Evolutionary conservation across 2,113 vertebrate species (phyloP).

Genomic region (Vimba vimba): DNA sequence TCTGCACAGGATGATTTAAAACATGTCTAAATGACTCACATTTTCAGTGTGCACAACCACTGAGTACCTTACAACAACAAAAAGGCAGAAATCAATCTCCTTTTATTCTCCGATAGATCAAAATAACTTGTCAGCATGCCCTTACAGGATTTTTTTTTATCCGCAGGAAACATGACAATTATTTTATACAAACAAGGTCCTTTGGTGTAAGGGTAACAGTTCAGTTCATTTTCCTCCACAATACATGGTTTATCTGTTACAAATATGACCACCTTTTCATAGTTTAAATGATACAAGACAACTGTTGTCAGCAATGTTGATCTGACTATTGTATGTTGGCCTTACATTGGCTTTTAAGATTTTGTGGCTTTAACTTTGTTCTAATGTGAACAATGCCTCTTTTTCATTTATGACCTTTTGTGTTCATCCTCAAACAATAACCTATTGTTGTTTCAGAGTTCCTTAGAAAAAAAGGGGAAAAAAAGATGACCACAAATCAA

Average conservation of each 20-base stretch:
- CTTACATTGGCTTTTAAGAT: background rate
- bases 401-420: background rate
- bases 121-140: background rate
- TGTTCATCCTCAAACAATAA: background rate
- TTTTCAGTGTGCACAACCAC: background rate
- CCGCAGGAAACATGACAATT: background rate
- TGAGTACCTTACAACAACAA: background rate
- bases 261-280: background rate
- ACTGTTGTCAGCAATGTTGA: background rate
- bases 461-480: background rate
- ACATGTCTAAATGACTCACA: background rate
- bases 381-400: background rate
- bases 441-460: background rate
- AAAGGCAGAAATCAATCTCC: background rate
- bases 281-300: background rate
- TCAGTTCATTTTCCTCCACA: background rate
- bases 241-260: background rate
- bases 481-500: background rate
- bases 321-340: background rate
- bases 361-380: background rate
- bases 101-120: background rate
- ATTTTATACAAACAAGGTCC: background rate
- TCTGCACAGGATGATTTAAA: background rate
- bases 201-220: background rate
- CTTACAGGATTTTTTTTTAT: background rate